Percentiles rank a stretch among this genome's conserved stretches.
These are phyloP conservation scores for Chunga burmeisteri DNA, from an alignment of 2,113 vertebrate genomes.

Conservation along the genomic window DNA sequence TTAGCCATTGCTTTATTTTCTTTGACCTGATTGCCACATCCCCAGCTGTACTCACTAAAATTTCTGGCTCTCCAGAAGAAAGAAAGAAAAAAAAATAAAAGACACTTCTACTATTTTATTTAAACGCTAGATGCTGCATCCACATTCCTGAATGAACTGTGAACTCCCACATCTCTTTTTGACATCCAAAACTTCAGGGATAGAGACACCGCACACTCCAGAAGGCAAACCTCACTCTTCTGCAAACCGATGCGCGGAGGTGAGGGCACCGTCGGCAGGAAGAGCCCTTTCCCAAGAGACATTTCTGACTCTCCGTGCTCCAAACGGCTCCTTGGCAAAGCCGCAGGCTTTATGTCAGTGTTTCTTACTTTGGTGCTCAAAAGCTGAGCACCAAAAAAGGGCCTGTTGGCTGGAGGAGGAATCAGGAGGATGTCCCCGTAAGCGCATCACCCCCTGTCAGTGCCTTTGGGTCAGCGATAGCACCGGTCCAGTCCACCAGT, in stretches of 20 bases:
- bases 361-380: neutral
- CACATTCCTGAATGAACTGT: neutral
- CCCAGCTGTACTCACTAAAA: neutral
- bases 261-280: fast-evolving
- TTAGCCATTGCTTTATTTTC: neutral
- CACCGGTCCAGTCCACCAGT: neutral
- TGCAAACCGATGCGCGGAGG: fast-evolving
- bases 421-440: neutral
- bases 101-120: neutral
- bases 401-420: neutral
- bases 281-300: neutral
- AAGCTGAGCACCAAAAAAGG: neutral
- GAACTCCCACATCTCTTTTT: neutral
- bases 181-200: neutral
- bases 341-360: neutral
- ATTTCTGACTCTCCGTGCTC: neutral
- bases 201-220: neutral
- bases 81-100: neutral
- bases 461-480: neutral
- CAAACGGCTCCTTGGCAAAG: neutral
- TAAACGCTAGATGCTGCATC: neutral
- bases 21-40: neutral
- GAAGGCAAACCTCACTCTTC: neutral
- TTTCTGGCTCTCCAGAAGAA: neutral
- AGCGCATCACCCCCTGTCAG: no score